Evolutionary conservation across 2,888 invertebrate species (phyloP).

Genomic region (Eupithecia insigniata): DNA sequence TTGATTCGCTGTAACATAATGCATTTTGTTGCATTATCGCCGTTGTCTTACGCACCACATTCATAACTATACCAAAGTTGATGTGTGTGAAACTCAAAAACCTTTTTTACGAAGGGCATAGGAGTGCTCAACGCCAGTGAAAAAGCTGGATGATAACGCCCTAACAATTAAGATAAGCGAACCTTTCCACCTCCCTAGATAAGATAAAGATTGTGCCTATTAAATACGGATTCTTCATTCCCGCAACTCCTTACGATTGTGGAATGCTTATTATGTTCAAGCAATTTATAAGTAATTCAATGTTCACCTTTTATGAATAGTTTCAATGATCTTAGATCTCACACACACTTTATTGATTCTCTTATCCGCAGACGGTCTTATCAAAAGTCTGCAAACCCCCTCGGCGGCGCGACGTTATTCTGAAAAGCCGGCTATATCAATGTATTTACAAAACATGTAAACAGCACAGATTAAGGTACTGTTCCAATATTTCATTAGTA

Average conservation of each 20-base stretch:
- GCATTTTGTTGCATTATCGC: neutral
- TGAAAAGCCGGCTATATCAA: neutral
- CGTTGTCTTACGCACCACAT: neutral
- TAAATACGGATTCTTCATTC: neutral
- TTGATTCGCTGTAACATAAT: neutral
- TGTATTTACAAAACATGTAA: neutral
- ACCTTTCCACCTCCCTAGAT: slow-evolving; percentile 2
- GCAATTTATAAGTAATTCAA: neutral
- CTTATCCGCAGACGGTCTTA: slow-evolving; percentile 3
- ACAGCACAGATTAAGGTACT: neutral
- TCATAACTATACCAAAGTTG: neutral
- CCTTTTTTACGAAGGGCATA: neutral
- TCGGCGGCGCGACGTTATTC: neutral
- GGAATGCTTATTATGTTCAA: neutral
- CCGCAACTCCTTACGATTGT: neutral
- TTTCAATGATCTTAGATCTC: neutral
- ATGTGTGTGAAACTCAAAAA: neutral
- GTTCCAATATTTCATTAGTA: neutral
- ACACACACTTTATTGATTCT: neutral
- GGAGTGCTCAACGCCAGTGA: neutral
- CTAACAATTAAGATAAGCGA: neutral
- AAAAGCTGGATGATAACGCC: neutral
- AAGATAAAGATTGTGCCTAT: slow-evolving; percentile 1
- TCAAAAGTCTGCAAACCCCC: neutral
- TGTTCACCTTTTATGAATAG: neutral